Conservation (phyloP, 2,888 invertebrate genomes). For the Trichopoda pennipes region DNA sequence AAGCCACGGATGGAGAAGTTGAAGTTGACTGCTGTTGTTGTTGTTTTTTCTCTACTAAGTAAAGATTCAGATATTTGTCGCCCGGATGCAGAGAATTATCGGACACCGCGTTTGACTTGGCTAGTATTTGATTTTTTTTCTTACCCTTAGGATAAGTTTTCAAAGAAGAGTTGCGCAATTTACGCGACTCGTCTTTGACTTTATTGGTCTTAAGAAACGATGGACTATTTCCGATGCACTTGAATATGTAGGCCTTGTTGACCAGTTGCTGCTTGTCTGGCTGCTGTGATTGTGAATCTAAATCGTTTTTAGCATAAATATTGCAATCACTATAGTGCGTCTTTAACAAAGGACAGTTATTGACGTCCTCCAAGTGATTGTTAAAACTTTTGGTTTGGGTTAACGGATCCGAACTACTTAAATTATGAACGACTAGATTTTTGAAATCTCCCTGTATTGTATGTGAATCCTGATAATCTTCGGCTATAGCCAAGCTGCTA, state of each 20-base stretch:
- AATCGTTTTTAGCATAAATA: slow-evolving; percentile 76
- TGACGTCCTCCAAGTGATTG: slow-evolving; percentile 52
- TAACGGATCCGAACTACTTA: slow-evolving; percentile 76
- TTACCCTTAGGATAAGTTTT: slow-evolving; percentile 78
- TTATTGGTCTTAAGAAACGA: slow-evolving; percentile 80
- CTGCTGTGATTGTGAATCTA: slow-evolving; percentile 75
- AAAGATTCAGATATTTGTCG: slow-evolving; percentile 79
- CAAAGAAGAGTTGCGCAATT: slow-evolving; percentile 79
- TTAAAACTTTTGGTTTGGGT: slow-evolving; percentile 71
- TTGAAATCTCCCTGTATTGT: slow-evolving; percentile 66
- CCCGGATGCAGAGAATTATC: slow-evolving; percentile 80
- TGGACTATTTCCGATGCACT: slow-evolving; percentile 80
- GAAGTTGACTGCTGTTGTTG: slow-evolving; percentile 72
- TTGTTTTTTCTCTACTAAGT: slow-evolving; percentile 79
- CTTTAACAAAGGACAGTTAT: slow-evolving; percentile 73
- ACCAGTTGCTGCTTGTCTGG: slow-evolving; percentile 78
- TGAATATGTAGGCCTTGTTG: slow-evolving; percentile 80
- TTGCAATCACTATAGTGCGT: slow-evolving; percentile 80
- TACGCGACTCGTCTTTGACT: slow-evolving; percentile 80
- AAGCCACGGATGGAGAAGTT: slow-evolving; percentile 70
- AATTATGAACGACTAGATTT: slow-evolving; percentile 74
- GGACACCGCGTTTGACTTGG: slow-evolving; percentile 80
- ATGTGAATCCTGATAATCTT: slow-evolving; percentile 63
- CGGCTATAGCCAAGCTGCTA: slow-evolving; percentile 66
- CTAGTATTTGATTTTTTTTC: slow-evolving; percentile 79